Evolutionary conservation across 2,797 vertebrate genomes (phyloP).

Genomic region (Fratercula arctica): DNA sequence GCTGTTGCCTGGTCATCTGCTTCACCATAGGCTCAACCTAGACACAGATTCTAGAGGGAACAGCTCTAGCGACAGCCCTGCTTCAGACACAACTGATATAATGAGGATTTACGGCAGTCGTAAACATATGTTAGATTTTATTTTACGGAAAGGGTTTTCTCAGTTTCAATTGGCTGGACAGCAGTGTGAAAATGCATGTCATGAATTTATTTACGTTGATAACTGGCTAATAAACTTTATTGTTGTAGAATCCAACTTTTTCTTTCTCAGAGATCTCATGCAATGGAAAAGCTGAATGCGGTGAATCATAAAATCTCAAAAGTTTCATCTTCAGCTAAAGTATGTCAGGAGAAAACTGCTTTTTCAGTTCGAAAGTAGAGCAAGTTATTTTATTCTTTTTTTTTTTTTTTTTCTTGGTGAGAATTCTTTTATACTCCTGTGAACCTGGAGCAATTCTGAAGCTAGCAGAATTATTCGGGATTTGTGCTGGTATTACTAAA

Average conservation of each 20-base stretch:
- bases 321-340: background rate
- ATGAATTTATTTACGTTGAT: background rate
- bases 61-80: background rate
- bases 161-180: background rate
- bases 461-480: background rate
- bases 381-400: background rate
- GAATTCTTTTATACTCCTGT: background rate
- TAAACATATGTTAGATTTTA: background rate
- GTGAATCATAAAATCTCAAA: background rate
- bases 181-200: background rate
- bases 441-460: background rate
- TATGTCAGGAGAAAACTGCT: background rate
- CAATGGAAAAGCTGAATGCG: background rate
- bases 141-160: background rate
- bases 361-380: background rate
- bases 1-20: background rate
- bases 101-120: background rate
- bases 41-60: background rate
- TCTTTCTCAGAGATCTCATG: background rate
- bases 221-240: background rate
- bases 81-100: background rate
- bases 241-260: background rate
- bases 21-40: background rate
- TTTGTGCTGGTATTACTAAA: background rate
- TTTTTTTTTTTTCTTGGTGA: background rate